These are phyloP conservation scores for Sabellastarte sp. DNA, from an alignment of 2,888 invertebrate species.

Conservation along the genomic window DNA sequence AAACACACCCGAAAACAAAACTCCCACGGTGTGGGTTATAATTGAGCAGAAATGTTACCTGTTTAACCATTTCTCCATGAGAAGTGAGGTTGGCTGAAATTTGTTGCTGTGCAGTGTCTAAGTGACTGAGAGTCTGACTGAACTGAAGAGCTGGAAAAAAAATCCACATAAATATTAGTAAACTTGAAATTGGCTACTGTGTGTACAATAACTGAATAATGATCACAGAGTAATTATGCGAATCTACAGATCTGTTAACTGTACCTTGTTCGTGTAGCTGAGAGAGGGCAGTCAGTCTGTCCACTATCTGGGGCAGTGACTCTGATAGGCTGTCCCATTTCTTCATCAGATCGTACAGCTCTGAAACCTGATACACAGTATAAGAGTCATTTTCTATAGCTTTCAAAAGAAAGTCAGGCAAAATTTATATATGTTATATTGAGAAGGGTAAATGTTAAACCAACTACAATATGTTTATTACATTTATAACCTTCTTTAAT, in stretches of 20 bases:
- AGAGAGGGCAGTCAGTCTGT: slow-evolving; percentile 83
- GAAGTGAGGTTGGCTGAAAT: slow-evolving; percentile 41
- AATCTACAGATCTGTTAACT: too few species aligned
- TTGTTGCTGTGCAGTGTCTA: slow-evolving; percentile 56
- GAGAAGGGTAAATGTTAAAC: not conserved
- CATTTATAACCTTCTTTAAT: too few species aligned
- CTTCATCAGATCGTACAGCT: slow-evolving; percentile 83
- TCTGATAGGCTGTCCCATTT: slow-evolving; percentile 80
- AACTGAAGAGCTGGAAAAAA: slow-evolving; percentile 75
- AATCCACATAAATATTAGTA: too few species aligned
- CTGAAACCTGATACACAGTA: slow-evolving; percentile 78
- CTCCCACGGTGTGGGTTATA: not conserved
- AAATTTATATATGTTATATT: too few species aligned
- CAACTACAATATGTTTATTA: slow-evolving; percentile 1
- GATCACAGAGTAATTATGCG: too few species aligned
- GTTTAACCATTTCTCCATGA: slow-evolving; percentile 52
- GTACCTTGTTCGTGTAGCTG: slow-evolving; percentile 86
- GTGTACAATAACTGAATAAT: too few species aligned
- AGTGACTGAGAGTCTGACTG: slow-evolving; percentile 77
- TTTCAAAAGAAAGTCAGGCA: too few species aligned
- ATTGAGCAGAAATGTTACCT: slow-evolving; percentile 33
- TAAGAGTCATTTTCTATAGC: too few species aligned
- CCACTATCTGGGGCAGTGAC: slow-evolving; percentile 76
- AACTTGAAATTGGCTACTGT: too few species aligned
- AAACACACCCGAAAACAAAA: not conserved